A percentile compares a stretch with the other conserved stretches of the same genome.
These are phyloP conservation scores for Pycnomerus fuliginosus DNA, from an alignment of 2,888 invertebrate genomes.

Conservation along the genomic window DNA sequence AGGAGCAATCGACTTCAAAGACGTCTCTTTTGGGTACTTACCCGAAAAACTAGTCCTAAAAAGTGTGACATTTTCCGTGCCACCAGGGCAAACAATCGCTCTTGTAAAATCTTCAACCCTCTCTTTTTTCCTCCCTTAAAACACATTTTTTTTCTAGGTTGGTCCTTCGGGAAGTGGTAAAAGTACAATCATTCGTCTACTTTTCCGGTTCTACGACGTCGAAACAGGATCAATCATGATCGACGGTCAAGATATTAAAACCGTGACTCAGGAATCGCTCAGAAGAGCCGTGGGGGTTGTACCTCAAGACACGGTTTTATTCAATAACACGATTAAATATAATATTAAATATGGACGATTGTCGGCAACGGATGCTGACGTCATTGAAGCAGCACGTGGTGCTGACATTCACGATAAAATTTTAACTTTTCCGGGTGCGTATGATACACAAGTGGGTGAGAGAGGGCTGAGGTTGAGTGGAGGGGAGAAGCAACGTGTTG, in stretches of 20 bases:
- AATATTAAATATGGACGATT: slow-evolving; percentile 92
- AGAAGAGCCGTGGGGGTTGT: slow-evolving; percentile 88
- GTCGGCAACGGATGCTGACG: slow-evolving; percentile 74
- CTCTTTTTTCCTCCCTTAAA: neutral
- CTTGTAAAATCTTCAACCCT: slow-evolving; percentile 56
- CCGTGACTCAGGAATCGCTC: slow-evolving; percentile 82
- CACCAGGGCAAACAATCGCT: slow-evolving; percentile 83
- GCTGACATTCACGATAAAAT: slow-evolving; percentile 95
- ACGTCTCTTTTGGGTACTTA: slow-evolving; percentile 87
- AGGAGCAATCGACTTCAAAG: slow-evolving; percentile 82
- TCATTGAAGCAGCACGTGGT: slow-evolving; percentile 84
- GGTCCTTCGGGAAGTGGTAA: slow-evolving; percentile 93
- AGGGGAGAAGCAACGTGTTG: slow-evolving; percentile 96
- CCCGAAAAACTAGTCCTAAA: slow-evolving; percentile 75
- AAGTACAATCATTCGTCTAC: slow-evolving; percentile 90
- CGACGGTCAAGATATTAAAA: slow-evolving; percentile 86
- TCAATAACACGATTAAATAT: slow-evolving; percentile 90
- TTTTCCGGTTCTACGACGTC: slow-evolving; percentile 97
- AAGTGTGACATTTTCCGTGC: slow-evolving; percentile 76
- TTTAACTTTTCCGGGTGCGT: slow-evolving; percentile 84
- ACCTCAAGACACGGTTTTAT: slow-evolving; percentile 95
- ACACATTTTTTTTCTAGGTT: slow-evolving; percentile 58
- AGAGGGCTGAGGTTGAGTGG: slow-evolving; percentile 93
- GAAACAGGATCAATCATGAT: slow-evolving; percentile 82
- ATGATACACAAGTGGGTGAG: slow-evolving; percentile 90